Percentiles rank a stretch among this genome's conserved stretches.
These are phyloP conservation scores for Caprella mutica DNA, from an alignment of 2,888 invertebrate genomes.

Conservation along the genomic window DNA sequence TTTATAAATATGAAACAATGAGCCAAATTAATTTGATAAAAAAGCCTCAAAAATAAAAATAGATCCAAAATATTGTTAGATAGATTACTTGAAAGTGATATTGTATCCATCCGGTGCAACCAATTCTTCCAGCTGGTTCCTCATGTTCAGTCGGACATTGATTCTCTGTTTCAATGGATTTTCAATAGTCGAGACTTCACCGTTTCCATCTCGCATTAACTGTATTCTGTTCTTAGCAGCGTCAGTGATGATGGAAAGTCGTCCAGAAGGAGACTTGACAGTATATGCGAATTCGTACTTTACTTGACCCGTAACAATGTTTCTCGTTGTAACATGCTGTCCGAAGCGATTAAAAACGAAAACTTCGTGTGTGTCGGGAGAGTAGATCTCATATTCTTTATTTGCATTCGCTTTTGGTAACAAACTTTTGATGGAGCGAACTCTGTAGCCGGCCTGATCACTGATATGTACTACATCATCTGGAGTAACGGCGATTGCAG, in stretches of 20 bases:
- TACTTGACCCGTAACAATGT: constrained; percentile 87
- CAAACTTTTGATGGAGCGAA: constrained; percentile 50
- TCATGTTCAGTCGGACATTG: constrained; percentile 18
- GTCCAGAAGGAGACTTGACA: constrained; percentile 91
- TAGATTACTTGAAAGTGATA: constrained; percentile 78
- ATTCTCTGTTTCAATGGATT: constrained; percentile 44
- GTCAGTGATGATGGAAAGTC: constrained; percentile 83
- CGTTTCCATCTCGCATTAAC: constrained; percentile 43
- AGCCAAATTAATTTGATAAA: too few species aligned
- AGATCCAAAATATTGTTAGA: too few species aligned
- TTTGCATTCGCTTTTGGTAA: constrained; percentile 40
- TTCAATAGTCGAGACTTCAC: constrained; percentile 75
- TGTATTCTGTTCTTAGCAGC: constrained; percentile 57
- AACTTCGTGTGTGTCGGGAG: constrained; percentile 88
- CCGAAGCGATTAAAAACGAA: constrained; percentile 89
- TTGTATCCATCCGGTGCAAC: constrained; percentile 88
- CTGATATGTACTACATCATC: constrained; percentile 90
- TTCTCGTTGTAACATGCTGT: constrained; percentile 84
- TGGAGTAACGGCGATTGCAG: constrained; percentile 81
- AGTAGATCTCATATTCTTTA: constrained; percentile 84
- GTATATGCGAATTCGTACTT: constrained; percentile 91
- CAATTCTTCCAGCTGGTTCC: constrained; percentile 64
- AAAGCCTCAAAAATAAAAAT: too few species aligned
- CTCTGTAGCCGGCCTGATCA: constrained; percentile 60
- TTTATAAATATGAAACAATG: too few species aligned